Percentiles rank a stretch among this genome's conserved stretches.
phyloP scores from a whole-genome alignment of 2,113 vertebrate species.

The Callithrix jacchus region DNA sequence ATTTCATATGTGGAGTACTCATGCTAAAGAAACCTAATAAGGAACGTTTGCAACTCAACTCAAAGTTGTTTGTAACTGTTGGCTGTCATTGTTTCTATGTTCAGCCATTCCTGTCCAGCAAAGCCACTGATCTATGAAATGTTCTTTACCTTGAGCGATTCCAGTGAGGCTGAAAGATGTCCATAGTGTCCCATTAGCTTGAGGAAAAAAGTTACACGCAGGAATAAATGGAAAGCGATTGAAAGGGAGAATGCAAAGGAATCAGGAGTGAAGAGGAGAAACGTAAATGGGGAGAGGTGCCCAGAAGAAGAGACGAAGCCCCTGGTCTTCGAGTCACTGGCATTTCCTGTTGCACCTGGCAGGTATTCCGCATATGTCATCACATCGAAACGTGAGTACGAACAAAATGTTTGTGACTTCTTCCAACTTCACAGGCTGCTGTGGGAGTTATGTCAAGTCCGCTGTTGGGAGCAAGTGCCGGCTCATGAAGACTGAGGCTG shows the following conservation, averaged over 20 bases:
- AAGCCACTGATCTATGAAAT: neutral
- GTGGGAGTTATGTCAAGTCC: fast-evolving
- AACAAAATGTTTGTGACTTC: fast-evolving
- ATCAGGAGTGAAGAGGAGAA: no score
- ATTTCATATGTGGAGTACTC: no score
- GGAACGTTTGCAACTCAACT: neutral
- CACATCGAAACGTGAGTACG: fast-evolving
- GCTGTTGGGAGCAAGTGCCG: no score
- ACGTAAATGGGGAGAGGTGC: fast-evolving
- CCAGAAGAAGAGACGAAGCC: fast-evolving
- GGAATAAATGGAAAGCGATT: fast-evolving
- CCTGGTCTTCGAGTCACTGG: fast-evolving
- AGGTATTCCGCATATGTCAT: fast-evolving
- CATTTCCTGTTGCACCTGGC: fast-evolving
- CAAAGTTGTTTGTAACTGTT: neutral
- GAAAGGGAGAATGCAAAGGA: neutral
- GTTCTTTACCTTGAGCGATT: neutral
- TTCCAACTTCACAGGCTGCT: neutral
- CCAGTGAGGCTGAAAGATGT: no score
- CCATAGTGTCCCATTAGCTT: fast-evolving
- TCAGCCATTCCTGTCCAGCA: fast-evolving
- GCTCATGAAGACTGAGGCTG: neutral
- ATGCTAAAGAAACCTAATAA: neutral
- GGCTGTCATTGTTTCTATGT: neutral
- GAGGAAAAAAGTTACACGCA: no score